Evolutionary conservation across 2,888 invertebrate species (phyloP), one percentile per base, ranked within the genome.

Genomic region (Lasioglossum calceatum): DNA sequence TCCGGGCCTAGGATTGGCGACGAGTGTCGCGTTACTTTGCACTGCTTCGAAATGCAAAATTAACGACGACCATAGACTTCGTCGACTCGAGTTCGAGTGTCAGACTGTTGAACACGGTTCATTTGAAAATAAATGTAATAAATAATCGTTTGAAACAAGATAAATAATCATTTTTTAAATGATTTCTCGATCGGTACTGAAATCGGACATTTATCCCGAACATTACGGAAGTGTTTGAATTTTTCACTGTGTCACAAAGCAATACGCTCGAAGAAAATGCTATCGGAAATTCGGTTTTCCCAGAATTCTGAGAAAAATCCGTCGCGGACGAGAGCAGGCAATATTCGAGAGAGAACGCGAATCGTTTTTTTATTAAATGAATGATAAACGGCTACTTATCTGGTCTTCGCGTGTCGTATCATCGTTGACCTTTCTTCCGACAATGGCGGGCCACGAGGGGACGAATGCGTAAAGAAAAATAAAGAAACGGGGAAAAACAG

Each of bases 41-140:
- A 81, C 88, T 78, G 77, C 77, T 70, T 81, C 88, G 82, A 86
- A 90, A 90, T 89, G 86, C 86, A 88, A 86, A 89, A 90, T 89
- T 81, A 88, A 77, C 81, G 84, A 73, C 61, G 82, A 50, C 76
- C 76, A 10, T 67, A 39, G 78, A 67, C 82, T 76, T 70, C 84
- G 74, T 77, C 77, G 88, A 86, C 78, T 77, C 47, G 42, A 4
- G 12, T 14, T 42, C 39, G 23, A 23, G 23, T 12, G n/a, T 4
- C 39, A 10, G 4, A 19, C 4, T 39, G 23, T 39, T 54, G 2
- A 2, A 2, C 54, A n/a, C 23, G 23, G 1, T 10, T 50, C 7
- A 50, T 50, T 50, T 2, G 2, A 19, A 14, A 12, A 4, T 44
- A 14, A 50, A 50, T 19, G 1, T 19, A 19, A 19, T 19, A 50